These are phyloP conservation scores for Alethe diademata DNA, from an alignment of 2,113 vertebrate species.

Conservation along the genomic window DNA sequence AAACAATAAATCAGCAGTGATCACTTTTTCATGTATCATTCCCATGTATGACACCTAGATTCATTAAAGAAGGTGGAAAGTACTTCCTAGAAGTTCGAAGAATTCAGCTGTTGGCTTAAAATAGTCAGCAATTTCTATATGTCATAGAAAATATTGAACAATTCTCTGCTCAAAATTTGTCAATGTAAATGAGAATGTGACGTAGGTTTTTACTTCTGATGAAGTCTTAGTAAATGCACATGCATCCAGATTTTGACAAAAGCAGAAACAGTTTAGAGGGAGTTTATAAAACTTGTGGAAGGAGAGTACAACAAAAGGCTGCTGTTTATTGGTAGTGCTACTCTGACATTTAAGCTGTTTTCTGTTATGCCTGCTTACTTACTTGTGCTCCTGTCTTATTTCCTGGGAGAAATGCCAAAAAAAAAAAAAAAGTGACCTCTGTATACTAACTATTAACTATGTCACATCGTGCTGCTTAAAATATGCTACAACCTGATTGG, in stretches of 20 bases:
- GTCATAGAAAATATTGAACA: not conserved
- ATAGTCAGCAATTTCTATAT: not conserved
- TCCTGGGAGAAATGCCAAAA: slow-evolving; percentile 1
- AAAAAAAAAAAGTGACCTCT: not conserved
- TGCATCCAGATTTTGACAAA: not conserved
- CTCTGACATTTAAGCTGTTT: not conserved
- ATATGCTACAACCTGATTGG: not conserved
- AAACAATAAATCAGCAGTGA: not conserved
- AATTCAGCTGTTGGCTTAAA: not conserved
- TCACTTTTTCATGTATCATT: not conserved
- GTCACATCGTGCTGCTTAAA: not conserved
- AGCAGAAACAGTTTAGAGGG: not conserved
- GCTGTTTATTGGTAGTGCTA: not conserved
- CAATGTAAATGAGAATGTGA: not conserved
- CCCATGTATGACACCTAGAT: not conserved
- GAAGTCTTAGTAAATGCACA: not conserved
- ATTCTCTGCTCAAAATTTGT: not conserved
- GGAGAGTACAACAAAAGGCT: not conserved
- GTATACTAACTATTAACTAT: not conserved
- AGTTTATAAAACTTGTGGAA: not conserved
- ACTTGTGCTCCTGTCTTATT: not conserved
- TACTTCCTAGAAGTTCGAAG: not conserved
- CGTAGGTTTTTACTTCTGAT: not conserved
- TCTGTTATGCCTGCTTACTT: not conserved
- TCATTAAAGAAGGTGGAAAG: not conserved